Evolutionary conservation across 2,888 invertebrate genomes (phyloP).

Genomic region (Hypena proboscidalis): DNA sequence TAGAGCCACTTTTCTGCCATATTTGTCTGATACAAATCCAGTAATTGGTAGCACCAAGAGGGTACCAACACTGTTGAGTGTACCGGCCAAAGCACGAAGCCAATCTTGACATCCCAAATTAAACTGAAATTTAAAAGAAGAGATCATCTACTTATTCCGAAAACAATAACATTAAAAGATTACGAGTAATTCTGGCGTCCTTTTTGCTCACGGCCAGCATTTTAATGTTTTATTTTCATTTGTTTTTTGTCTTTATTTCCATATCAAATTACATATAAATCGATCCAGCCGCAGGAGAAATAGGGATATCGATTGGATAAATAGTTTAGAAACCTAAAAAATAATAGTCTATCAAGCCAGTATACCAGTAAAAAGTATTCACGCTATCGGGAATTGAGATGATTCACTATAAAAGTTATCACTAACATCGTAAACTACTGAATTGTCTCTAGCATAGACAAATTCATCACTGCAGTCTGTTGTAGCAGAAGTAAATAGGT

Average conservation of each 20-base stretch:
- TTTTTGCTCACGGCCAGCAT: too few species aligned
- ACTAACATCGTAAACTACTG: constrained; percentile 73
- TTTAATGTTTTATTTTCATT: too few species aligned
- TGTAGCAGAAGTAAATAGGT: constrained; percentile 47
- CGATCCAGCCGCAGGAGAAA: too few species aligned
- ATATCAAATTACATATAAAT: too few species aligned
- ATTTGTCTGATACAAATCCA: constrained; percentile 89
- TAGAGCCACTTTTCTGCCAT: constrained; percentile 80
- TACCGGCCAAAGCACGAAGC: constrained; percentile 89
- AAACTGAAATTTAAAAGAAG: constrained; percentile 76
- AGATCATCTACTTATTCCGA: not conserved
- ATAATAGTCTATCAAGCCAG: too few species aligned
- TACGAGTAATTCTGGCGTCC: too few species aligned
- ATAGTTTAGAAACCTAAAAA: too few species aligned
- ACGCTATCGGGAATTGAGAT: too few species aligned
- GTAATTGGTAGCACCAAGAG: constrained; percentile 88
- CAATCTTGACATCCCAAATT: constrained; percentile 88
- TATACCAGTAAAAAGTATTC: not conserved
- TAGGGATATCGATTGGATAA: too few species aligned
- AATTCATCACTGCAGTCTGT: constrained; percentile 54
- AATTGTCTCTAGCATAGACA: constrained; percentile 66
- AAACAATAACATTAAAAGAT: not conserved
- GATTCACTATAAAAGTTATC: not conserved
- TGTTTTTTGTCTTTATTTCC: too few species aligned
- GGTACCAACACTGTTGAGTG: constrained; percentile 88